A percentile compares a stretch with the other conserved stretches of the same genome.
Conservation (phyloP, 2,888 invertebrate species). For the Pheosia gnoma region DNA sequence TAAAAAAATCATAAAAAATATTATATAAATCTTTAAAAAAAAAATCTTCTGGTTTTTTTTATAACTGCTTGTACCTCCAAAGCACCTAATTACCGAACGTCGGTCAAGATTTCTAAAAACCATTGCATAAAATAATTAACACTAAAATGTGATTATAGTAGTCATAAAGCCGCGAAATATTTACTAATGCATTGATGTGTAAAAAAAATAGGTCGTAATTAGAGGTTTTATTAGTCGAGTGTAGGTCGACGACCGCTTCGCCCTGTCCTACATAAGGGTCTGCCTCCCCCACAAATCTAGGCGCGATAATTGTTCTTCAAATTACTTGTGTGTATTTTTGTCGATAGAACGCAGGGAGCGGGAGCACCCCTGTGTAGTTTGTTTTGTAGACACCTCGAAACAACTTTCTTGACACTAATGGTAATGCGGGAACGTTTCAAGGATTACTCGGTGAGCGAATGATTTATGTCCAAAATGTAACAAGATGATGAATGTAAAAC, state of each 20-base stretch:
- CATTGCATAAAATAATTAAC: neutral
- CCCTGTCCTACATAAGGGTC: conserved; percentile 51
- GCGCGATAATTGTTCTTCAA: conserved; percentile 50
- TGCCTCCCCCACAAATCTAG: conserved; percentile 44
- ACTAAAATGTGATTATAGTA: neutral
- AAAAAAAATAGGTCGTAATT: conserved; percentile 45
- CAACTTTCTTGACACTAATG: conserved; percentile 1
- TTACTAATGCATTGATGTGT: conserved; percentile 32
- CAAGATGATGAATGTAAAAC: neutral
- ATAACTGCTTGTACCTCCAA: too few species aligned
- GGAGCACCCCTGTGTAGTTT: conserved; percentile 20
- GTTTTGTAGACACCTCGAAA: conserved; percentile 19
- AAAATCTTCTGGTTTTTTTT: too few species aligned
- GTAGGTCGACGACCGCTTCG: conserved; percentile 35
- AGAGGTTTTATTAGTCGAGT: conserved; percentile 46
- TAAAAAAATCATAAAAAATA: too few species aligned
- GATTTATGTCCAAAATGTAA: neutral
- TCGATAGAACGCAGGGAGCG: conserved; percentile 27
- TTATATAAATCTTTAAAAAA: too few species aligned
- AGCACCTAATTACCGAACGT: too few species aligned
- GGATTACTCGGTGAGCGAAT: neutral
- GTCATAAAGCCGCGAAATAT: conserved; percentile 37
- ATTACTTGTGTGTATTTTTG: conserved; percentile 43
- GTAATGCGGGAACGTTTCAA: conserved; percentile 1
- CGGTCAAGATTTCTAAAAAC: too few species aligned